phyloP scores from a whole-genome alignment of 2,797 vertebrate species.

The Leuciscus waleckii region DNA sequence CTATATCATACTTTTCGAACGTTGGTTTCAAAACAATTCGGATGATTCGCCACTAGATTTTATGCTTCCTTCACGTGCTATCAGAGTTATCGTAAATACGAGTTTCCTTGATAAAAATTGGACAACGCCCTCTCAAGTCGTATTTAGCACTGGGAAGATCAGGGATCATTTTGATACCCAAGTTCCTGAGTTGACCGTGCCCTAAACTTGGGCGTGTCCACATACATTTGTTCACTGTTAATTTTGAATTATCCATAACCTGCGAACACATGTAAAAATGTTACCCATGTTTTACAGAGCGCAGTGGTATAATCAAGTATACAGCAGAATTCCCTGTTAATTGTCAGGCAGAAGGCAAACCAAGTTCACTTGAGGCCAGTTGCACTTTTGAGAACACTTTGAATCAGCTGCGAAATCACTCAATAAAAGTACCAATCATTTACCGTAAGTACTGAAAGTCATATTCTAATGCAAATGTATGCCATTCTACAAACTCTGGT shows the following conservation, averaged over 20 bases:
- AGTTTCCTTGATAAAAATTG: no score
- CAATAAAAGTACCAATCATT: constrained; percentile 52
- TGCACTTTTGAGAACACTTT: constrained; percentile 57
- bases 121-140: no score
- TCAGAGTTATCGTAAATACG: no score
- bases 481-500: not conserved
- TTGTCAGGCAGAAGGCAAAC: not conserved
- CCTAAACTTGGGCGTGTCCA: not conserved
- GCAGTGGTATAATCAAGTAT: not conserved
- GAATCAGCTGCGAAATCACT: not conserved
- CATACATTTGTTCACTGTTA: not conserved
- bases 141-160: no score
- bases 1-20: no score
- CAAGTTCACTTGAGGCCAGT: not conserved
- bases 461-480: not conserved
- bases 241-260: not conserved
- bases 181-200: no score
- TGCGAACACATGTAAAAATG: not conserved
- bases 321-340: not conserved
- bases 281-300: constrained; percentile 33
- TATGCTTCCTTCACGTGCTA: no score
- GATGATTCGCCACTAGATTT: no score
- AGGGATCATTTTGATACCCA: no score
- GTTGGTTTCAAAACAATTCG: no score
- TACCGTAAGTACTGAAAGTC: constrained; percentile 55